A percentile compares a stretch with the other conserved stretches of the same genome.
These are phyloP conservation scores for Setipinna tenuifilis DNA, from an alignment of 2,797 vertebrate species.

Conservation along the genomic window DNA sequence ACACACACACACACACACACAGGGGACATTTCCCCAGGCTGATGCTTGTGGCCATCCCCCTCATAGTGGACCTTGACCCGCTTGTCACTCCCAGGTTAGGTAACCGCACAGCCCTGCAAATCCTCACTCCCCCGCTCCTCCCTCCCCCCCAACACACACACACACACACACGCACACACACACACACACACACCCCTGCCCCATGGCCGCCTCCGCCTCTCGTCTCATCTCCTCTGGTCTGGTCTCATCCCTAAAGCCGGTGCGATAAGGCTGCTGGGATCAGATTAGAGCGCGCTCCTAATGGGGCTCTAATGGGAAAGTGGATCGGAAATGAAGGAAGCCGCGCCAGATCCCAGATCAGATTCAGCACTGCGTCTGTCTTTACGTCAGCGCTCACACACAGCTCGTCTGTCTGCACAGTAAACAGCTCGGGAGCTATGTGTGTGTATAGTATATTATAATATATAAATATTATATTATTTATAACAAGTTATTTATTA, in stretches of 20 bases:
- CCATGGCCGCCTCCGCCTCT: too few relatives aligned
- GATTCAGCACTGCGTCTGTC: not conserved
- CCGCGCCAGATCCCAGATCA: not conserved
- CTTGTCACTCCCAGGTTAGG: not conserved
- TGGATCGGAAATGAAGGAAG: constrained; percentile 1
- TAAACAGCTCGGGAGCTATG: not conserved
- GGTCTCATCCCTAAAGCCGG: not conserved
- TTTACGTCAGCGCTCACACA: not conserved
- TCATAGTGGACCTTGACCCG: constrained; percentile 13
- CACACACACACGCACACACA: not conserved
- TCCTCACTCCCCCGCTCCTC: not conserved
- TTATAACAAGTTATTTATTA: too few relatives aligned
- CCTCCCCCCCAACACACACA: not conserved
- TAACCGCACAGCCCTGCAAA: not conserved
- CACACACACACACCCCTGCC: not conserved
- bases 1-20: constrained; percentile 20
- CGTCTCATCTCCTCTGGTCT: not conserved
- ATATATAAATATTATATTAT: too few relatives aligned
- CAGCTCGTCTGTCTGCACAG: not conserved
- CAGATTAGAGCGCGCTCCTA: not conserved
- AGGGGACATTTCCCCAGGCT: not conserved
- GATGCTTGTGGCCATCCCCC: not conserved
- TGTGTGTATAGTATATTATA: too few relatives aligned
- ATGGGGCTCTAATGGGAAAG: constrained; percentile 10
- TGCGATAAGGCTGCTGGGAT: not conserved